A percentile compares a stretch with the other conserved stretches of the same genome.
These are phyloP conservation scores for Porites lutea DNA, from an alignment of 64 coral and sea anemone genomes.

Conservation along the genomic window DNA sequence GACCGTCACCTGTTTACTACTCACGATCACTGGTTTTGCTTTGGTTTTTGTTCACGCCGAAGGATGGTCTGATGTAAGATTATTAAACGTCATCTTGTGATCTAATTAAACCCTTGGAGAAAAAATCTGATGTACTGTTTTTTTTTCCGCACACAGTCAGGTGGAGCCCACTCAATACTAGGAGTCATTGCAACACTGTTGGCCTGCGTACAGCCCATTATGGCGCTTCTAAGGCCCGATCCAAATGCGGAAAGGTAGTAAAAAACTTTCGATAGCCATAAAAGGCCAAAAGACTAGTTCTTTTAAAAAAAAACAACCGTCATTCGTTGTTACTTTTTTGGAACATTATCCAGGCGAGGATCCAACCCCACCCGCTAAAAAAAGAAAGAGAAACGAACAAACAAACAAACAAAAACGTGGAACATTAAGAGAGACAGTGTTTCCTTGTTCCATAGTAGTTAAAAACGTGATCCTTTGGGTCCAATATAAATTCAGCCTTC, in stretches of 20 bases:
- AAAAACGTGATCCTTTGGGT: too few relatives aligned
- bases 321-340: too few relatives aligned
- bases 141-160: background rate
- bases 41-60: conserved; percentile 52
- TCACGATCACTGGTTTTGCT: conserved; percentile 28
- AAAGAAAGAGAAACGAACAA: too few relatives aligned
- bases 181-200: conserved; percentile 63
- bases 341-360: too few relatives aligned
- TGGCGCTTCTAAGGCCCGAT: conserved; percentile 66
- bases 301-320: too few relatives aligned
- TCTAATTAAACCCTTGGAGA: too few relatives aligned
- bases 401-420: too few relatives aligned
- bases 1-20: conserved; percentile 22
- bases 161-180: conserved; percentile 48
- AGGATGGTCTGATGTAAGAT: conserved; percentile 61
- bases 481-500: too few relatives aligned
- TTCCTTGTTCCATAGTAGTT: too few relatives aligned
- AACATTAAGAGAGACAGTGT: too few relatives aligned
- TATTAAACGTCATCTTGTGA: background rate
- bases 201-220: conserved; percentile 57
- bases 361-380: too few relatives aligned
- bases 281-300: background rate
- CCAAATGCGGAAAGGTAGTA: conserved; percentile 43
- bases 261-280: background rate
- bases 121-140: background rate